Percentiles rank a stretch among this genome's conserved stretches.
These are phyloP conservation scores for Masticophis lateralis DNA, from an alignment of 2,797 vertebrate genomes.

Conservation along the genomic window DNA sequence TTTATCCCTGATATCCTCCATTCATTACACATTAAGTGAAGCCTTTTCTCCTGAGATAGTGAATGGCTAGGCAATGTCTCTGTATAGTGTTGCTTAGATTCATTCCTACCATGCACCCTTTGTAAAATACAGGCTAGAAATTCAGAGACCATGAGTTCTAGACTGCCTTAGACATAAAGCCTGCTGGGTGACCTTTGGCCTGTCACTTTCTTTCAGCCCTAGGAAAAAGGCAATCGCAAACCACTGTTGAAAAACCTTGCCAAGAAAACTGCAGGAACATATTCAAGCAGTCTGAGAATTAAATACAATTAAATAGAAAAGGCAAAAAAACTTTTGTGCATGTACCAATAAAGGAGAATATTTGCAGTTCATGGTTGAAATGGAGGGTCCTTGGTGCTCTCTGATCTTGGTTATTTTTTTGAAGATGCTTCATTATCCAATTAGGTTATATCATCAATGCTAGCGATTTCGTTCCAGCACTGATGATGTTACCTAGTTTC, in stretches of 20 bases:
- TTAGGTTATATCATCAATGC: background rate
- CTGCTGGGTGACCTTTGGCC: background rate
- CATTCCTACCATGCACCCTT: background rate
- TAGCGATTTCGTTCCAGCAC: background rate
- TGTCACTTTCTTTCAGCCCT: background rate
- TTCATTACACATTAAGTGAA: background rate
- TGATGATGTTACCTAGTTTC: background rate
- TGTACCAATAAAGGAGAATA: background rate
- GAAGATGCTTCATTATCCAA: background rate
- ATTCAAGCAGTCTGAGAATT: background rate
- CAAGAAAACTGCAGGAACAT: background rate
- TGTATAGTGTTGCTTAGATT: background rate
- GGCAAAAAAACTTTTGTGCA: background rate
- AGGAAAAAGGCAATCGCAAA: background rate
- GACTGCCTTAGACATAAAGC: background rate
- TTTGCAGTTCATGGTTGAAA: background rate
- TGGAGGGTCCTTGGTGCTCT: background rate
- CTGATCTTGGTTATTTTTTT: background rate
- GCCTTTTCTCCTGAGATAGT: background rate
- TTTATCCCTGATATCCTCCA: background rate
- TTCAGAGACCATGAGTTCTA: background rate
- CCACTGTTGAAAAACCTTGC: background rate
- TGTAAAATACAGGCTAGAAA: no score
- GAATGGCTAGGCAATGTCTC: background rate
- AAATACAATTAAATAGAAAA: background rate